Base-by-base conservation (phyloP, 2,113 vertebrate genomes). In the Nothoprocta perdicaria region DNA sequence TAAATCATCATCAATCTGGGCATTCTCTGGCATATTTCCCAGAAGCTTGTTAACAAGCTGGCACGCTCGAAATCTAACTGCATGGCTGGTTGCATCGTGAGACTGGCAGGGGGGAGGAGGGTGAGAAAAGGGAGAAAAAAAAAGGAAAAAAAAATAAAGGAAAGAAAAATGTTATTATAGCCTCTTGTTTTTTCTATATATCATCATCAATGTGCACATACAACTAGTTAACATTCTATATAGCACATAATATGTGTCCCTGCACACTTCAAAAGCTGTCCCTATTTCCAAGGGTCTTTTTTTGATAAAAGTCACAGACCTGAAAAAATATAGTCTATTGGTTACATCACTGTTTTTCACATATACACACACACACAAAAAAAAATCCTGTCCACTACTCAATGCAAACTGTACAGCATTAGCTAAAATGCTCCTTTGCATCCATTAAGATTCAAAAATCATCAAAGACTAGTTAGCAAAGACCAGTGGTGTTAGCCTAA, bases 41-140 rank as follows among this genome's bases (percentile, higher is more conserved):
- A 99, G 97, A 93, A 99, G 94, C 93, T 98, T 99, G 95, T 99
- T 99, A 95, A 99, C 97, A 74, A 99, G 98, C 89, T 99, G 99
- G 92, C 99, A 99, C 1, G 95, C 98, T 68, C 99, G 98, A 96
- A 99, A 99, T 62, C 99, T 97, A 62, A 99, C 99, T 1, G 98
- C 98, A 26, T 98, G 98, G 96, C 98, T 99, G 89, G 86, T 99
- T 3, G 97, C 99, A 82, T 97, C 86, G 12, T 99, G 99, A 95
- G 98, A 98, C 99, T 99, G 90, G 5, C 5, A 75, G 84, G 50
- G 23, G 15, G 45, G 33, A 16, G 2, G 7, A 10, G 45, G 31
- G 31, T 18, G 14, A n/a, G 67, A 6, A 27, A 24, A 10, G 23
- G 33, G 22, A 24, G 12, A 10, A 77, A 72, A 66, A 75, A 83